Evolutionary conservation across 2,113 vertebrate genomes (phyloP), one percentile per base, ranked within the genome.

Genomic region (Lonchura striata): DNA sequence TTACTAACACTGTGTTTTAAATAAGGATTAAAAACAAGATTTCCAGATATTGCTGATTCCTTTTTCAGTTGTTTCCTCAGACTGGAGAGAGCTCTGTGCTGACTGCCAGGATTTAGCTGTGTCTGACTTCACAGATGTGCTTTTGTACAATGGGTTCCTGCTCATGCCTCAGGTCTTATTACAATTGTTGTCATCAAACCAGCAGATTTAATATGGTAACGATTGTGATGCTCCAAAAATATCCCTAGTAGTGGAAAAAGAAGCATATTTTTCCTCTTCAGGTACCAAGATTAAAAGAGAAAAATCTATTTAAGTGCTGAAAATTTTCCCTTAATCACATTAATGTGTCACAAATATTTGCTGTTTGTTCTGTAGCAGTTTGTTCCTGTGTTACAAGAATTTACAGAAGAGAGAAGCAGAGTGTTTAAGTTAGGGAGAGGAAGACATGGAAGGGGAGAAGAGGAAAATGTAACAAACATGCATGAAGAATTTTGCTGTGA

Each of bases 101-200:
- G 95, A 87, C 95, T 89, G 28, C 23, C 1, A 31, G 80, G 89
- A 46, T 89, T 89, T 89, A 87, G 66, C 70, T 69, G 56, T 89
- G 81, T 42, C 84, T 95, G 89, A 49, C 53, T 95, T 92, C 84
- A 86, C 89, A 61, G 75, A 31, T 14, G 5, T 74, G 71, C 70
- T 59, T 91, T 57, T 59, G 30, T 85, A 59, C 93, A 91, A 50
- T 44, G 54, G 66, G 19, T 54, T 87, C 57, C 84, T 91, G 31
- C 80, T 94, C 44, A 4, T 92, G 86, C 93, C 84, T 49, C 18
- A 57, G 70, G 83, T 95, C 83, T 87, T 71, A 30, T 66, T 95
- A 50, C 59, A 69, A 50, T 61, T 82, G 44, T 78, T 94, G 86
- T 88, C 84, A 77, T 88, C 21, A 5, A 74, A 91, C 54, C 75